Conservation (phyloP, 2,113 vertebrate species). For the Notothenia coriiceps region DNA sequence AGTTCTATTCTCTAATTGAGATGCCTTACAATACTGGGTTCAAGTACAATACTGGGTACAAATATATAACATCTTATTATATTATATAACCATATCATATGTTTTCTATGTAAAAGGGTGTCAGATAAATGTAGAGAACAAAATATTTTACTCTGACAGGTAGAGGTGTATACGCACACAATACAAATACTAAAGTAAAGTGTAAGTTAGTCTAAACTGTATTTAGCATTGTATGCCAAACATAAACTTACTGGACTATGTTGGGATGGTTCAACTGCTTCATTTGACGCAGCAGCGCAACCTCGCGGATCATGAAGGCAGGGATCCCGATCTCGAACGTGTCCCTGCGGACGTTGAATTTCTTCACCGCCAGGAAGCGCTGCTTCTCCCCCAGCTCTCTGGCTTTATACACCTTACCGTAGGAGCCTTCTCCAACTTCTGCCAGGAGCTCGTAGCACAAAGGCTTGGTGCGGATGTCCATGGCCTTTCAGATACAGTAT, state of each 20-base stretch:
- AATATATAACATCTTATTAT: no score
- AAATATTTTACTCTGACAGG: no score
- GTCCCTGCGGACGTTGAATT: constrained; percentile 63
- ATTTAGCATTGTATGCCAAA: no score
- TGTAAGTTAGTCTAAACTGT: no score
- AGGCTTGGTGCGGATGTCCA: constrained; percentile 46
- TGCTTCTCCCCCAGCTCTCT: constrained; percentile 70
- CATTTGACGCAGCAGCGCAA: constrained; percentile 81
- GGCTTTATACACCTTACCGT: constrained; percentile 83
- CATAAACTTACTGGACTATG: constrained; percentile 78
- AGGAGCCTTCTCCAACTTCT: constrained; percentile 80
- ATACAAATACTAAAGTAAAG: no score
- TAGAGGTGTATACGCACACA: no score
- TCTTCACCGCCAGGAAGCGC: constrained; percentile 85
- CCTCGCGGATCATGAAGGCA: constrained; percentile 83
- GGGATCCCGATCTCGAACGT: constrained; percentile 73
- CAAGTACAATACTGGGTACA: no score
- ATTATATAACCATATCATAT: no score
- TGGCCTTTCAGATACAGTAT: constrained; percentile 21
- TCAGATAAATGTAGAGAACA: no score
- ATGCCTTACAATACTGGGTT: no score
- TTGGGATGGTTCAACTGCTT: constrained; percentile 83
- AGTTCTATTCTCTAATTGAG: no score
- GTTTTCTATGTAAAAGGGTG: no score
- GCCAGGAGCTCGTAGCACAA: constrained; percentile 79